A percentile compares a stretch with the other conserved stretches of the same genome.
phyloP scores from a whole-genome alignment of 2,113 vertebrate species.

The Aldabrachelys gigantea region DNA sequence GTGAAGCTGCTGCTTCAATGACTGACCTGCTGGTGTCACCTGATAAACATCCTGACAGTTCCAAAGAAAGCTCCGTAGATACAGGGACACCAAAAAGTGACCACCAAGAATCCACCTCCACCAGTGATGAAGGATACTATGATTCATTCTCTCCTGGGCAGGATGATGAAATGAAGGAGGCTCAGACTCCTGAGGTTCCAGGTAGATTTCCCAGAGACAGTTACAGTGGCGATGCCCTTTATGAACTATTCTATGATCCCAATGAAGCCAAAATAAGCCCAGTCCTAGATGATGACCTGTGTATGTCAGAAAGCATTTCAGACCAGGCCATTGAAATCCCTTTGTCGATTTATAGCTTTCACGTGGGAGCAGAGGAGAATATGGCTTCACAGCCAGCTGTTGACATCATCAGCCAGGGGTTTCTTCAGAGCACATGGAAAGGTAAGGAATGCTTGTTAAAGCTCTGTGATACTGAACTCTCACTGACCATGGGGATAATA shows the following conservation, averaged over 20 bases:
- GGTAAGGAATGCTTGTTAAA: slow-evolving; percentile 89
- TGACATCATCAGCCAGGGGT: slow-evolving; percentile 83
- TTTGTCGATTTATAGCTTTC: slow-evolving; percentile 89
- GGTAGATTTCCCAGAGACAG: slow-evolving; percentile 83
- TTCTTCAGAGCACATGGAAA: slow-evolving; percentile 86
- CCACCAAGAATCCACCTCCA: slow-evolving; percentile 85
- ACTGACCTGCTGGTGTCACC: slow-evolving; percentile 49
- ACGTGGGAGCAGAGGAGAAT: slow-evolving; percentile 87
- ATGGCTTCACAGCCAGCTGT: slow-evolving; percentile 80
- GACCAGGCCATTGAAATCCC: slow-evolving; percentile 81
- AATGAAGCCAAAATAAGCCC: slow-evolving; percentile 75
- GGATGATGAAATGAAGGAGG: slow-evolving; percentile 81
- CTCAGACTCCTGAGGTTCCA: slow-evolving; percentile 64
- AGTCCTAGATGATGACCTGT: slow-evolving; percentile 79
- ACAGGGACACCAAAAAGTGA: slow-evolving; percentile 85
- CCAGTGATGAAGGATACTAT: slow-evolving; percentile 90
- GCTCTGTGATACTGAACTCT: slow-evolving; percentile 88
- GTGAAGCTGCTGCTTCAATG: background rate
- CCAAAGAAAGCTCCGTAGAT: slow-evolving; percentile 78
- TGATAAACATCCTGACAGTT: slow-evolving; percentile 65
- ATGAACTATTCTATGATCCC: slow-evolving; percentile 87
- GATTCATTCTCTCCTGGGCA: slow-evolving; percentile 85
- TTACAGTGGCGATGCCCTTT: slow-evolving; percentile 89
- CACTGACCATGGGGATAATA: slow-evolving; percentile 88
- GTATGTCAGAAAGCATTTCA: slow-evolving; percentile 79